A percentile compares a stretch with the other conserved stretches of the same genome.
These are phyloP conservation scores for Amphilophus citrinellus DNA, from an alignment of 2,113 vertebrate genomes.

Conservation along the genomic window DNA sequence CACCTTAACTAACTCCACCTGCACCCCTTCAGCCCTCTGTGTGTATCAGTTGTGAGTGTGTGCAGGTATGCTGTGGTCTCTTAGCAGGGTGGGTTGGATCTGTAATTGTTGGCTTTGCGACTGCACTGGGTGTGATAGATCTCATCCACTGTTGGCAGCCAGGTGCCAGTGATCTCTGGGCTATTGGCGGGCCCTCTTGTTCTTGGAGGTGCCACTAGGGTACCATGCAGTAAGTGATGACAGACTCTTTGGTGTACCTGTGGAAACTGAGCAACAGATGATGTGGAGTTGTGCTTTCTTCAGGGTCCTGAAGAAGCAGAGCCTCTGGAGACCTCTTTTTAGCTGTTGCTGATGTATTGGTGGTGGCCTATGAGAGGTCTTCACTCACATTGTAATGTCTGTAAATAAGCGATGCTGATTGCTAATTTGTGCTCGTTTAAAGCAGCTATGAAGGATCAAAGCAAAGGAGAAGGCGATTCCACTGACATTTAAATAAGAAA, in stretches of 20 bases:
- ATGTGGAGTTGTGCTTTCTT: too few species aligned
- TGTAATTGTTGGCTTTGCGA: background rate
- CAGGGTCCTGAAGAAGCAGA: background rate
- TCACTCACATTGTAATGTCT: background rate
- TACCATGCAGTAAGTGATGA: too few species aligned
- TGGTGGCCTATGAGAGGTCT: background rate
- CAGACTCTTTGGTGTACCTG: too few species aligned
- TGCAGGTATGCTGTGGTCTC: too few species aligned
- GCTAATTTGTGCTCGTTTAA: too few species aligned
- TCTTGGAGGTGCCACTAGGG: too few species aligned
- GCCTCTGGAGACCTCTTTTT: background rate
- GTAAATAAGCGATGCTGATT: too few species aligned
- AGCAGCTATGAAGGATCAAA: too few species aligned
- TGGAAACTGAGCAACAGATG: too few species aligned
- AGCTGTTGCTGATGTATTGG: accelerated
- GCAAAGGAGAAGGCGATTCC: too few species aligned
- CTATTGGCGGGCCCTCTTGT: background rate
- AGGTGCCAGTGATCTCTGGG: background rate
- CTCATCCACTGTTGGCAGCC: accelerated
- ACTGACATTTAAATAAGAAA: too few species aligned
- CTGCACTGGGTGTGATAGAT: background rate
- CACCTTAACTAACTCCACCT: background rate
- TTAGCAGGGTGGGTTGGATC: background rate
- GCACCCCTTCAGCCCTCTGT: background rate
- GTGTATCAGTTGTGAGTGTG: too few species aligned